A percentile compares a stretch with the other conserved stretches of the same genome.
Conservation (phyloP, 2,888 invertebrate genomes). For the Rhagium mordax region DNA sequence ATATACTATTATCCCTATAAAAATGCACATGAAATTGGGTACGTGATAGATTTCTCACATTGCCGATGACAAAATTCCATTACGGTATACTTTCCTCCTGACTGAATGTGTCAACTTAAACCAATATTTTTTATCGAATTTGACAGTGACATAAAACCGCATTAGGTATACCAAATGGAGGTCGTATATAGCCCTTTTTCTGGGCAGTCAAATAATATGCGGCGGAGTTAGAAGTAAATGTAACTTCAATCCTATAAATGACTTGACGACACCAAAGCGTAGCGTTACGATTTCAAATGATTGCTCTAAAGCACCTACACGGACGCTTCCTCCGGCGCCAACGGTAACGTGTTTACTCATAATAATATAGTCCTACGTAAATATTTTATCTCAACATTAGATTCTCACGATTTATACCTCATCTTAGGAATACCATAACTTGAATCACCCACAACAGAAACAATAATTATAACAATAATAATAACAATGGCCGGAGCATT, state of each 20-base stretch:
- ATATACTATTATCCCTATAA: no score
- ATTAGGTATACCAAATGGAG: conserved; percentile 23
- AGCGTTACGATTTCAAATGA: conserved; percentile 33
- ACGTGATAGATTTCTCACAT: neutral
- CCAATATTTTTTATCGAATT: conserved; percentile 6
- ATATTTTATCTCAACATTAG: no score
- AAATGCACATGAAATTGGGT: no score
- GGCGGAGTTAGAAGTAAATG: conserved; percentile 15
- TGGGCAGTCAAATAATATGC: neutral
- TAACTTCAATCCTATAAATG: conserved; percentile 34
- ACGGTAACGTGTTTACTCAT: neutral
- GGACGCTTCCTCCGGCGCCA: neutral
- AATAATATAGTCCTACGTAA: no score
- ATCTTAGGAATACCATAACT: no score
- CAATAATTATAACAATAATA: no score
- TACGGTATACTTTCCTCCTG: neutral
- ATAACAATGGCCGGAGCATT: no score
- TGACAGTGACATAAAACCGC: conserved; percentile 27
- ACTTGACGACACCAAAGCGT: conserved; percentile 36
- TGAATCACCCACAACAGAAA: no score
- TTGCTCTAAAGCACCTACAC: conserved; percentile 16
- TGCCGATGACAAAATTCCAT: neutral
- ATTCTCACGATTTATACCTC: no score
- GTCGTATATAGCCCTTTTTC: conserved; percentile 13
- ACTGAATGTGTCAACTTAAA: conserved; percentile 10